Conservation (phyloP, 2,797 vertebrate species). For the Gadopsis bispinosus region DNA sequence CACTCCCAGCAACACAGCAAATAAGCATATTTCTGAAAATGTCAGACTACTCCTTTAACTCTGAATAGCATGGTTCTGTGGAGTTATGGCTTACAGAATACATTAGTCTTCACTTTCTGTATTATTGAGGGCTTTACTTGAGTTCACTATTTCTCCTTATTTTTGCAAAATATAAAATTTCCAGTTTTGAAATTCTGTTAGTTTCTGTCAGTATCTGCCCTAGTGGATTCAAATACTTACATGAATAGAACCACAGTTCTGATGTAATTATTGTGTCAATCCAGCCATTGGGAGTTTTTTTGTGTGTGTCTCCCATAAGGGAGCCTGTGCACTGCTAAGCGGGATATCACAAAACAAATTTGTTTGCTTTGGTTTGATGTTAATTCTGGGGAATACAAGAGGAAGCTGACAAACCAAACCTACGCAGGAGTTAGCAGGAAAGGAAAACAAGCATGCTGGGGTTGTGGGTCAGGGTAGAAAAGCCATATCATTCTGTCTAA, state of each 20-base stretch:
- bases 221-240: not conserved
- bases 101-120: conserved; percentile 10
- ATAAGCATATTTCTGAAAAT: not conserved
- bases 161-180: conserved; percentile 2
- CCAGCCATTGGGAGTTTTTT: conserved; percentile 36
- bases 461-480: conserved; percentile 56
- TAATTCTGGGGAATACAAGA: conserved; percentile 40
- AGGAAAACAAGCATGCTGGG: conserved; percentile 42
- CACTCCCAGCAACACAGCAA: not conserved
- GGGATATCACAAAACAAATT: conserved; percentile 35
- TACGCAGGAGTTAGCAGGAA: conserved; percentile 47
- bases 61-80: not conserved
- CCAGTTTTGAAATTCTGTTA: conserved; percentile 26
- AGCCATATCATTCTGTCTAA: conserved; percentile 54
- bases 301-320: conserved; percentile 39
- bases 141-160: conserved; percentile 36
- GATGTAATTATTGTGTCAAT: conserved; percentile 58
- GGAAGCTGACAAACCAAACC: conserved; percentile 44
- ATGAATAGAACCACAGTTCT: conserved; percentile 27
- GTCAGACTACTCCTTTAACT: not conserved
- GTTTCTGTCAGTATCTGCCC: conserved; percentile 12
- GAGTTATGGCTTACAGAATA: conserved; percentile 1
- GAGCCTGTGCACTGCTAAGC: conserved; percentile 24
- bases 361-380: conserved; percentile 51
- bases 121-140: conserved; percentile 32